phyloP scores from a whole-genome alignment of 1,140 invertebrate genomes.

The Drosophila equinoxialis region DNA sequence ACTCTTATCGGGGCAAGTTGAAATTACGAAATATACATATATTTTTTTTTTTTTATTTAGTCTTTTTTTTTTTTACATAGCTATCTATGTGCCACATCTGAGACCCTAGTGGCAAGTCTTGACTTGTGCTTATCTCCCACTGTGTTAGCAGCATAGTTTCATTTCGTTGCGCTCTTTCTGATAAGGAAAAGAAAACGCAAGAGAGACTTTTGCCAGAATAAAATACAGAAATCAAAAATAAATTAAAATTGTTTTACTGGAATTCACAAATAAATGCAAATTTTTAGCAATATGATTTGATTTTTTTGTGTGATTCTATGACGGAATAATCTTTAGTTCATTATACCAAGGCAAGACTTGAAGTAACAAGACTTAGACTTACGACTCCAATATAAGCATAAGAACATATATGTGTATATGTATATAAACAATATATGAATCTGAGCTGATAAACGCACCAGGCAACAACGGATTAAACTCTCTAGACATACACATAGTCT shows the following conservation, averaged over 20 bases:
- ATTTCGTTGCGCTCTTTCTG: slow-evolving; percentile 32
- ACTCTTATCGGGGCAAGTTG: slow-evolving; percentile 66
- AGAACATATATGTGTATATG: background rate
- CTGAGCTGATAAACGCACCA: slow-evolving; percentile 63
- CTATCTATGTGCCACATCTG: slow-evolving; percentile 47
- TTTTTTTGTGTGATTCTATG: no score
- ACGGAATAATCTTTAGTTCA: no score
- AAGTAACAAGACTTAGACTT: no score
- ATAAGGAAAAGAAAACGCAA: slow-evolving; percentile 23
- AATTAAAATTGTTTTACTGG: background rate
- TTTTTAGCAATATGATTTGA: no score
- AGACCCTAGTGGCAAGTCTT: slow-evolving; percentile 23
- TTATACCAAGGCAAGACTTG: no score
- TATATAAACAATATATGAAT: no score
- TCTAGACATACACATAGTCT: slow-evolving; percentile 24
- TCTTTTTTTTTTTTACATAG: background rate
- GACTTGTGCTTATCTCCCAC: slow-evolving; percentile 52
- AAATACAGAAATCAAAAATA: background rate
- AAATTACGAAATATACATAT: slow-evolving; percentile 66
- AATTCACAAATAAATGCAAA: no score
- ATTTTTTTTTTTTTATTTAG: slow-evolving; percentile 18
- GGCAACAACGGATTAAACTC: slow-evolving; percentile 67
- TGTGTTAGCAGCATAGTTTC: slow-evolving; percentile 50
- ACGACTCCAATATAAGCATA: background rate
- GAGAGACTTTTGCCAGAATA: slow-evolving; percentile 14